These are phyloP conservation scores for Halcyon smyrnensis DNA, from an alignment of 2,797 vertebrate genomes.

Conservation along the genomic window DNA sequence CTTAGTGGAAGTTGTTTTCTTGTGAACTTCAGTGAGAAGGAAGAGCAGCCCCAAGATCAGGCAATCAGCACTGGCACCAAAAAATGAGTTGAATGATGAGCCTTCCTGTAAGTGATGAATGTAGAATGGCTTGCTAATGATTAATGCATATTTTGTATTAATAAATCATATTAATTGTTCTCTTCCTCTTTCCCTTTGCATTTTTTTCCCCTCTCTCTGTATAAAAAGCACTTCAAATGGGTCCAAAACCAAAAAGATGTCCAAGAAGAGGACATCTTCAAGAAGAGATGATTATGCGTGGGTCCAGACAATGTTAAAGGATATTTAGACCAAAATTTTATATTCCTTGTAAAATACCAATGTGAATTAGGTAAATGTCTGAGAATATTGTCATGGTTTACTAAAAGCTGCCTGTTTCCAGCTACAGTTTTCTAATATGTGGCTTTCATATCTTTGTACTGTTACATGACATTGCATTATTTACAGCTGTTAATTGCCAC, in stretches of 20 bases:
- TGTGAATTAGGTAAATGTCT: background rate
- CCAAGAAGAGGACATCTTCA: background rate
- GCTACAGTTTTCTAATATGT: background rate
- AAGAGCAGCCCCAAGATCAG: slow-evolving; percentile 13
- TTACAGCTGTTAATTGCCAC: background rate
- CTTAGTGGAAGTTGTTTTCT: background rate
- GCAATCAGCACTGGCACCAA: slow-evolving; percentile 25
- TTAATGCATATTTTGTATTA: slow-evolving; percentile 63
- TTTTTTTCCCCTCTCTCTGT: background rate
- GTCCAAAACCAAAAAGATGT: background rate
- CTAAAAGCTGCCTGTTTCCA: background rate
- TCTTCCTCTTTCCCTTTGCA: slow-evolving; percentile 18
- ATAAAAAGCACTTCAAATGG: background rate
- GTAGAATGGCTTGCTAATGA: slow-evolving; percentile 44
- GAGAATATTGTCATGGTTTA: background rate
- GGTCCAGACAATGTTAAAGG: background rate
- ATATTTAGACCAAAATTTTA: background rate
- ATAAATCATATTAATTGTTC: slow-evolving; percentile 68
- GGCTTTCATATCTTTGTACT: background rate
- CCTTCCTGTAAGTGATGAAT: slow-evolving; percentile 51
- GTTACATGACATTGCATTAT: background rate
- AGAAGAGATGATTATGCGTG: background rate
- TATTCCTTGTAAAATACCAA: background rate
- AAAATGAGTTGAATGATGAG: slow-evolving; percentile 52
- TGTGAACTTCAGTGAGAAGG: background rate